Evolutionary conservation across 2,888 invertebrate genomes (phyloP), one percentile per base, ranked within the genome.

Genomic region (Catocala sponsa): DNA sequence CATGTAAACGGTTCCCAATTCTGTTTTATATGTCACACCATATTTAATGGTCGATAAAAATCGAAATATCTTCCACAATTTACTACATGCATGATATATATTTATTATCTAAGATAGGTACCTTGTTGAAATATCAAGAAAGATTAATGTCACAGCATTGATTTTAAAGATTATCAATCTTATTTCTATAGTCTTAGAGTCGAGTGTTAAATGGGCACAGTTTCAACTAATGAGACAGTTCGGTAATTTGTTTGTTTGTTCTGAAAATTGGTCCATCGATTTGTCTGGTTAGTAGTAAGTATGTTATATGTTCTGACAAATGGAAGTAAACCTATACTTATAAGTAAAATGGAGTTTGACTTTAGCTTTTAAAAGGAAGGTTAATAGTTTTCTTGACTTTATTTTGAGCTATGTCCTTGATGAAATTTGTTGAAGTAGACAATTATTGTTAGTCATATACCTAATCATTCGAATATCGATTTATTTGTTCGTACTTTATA

Each of bases 181-280:
- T 58, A 54, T 44, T 9, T 4, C 0, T 35, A 2, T 5, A 1
- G 0, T 0, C 0, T 10, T 54, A 58, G 49, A 46, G 63, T 50
- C 50, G 25, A 13, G 13, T 49, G 6, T 41, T 13, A 10, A 7
- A 5, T 46, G n/a, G 25, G 2, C n/a, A 7, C 13, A n/a, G 42
- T 43, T 49, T 49, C 13, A 6, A 44, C 6, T 55, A 48, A 50
- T 47, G 54, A 13, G 5, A 55, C 13, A 51, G 55, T 13, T 47
- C 46, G 11, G 38, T 63, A 50, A 54, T 58, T 62, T 62, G 57
- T 62, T 57, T 63, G 62, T 57, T 57, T 63, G 57, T 54, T 10
- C 6, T 2, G 43, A n/a, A 57, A 33, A 56, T 51, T 48, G 15
- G 15, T 41, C 2, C 4, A 55, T 61, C 47, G 32, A 47, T 55